phyloP scores from a whole-genome alignment of 2,888 invertebrate genomes.

The Luperina nickerlii region DNA sequence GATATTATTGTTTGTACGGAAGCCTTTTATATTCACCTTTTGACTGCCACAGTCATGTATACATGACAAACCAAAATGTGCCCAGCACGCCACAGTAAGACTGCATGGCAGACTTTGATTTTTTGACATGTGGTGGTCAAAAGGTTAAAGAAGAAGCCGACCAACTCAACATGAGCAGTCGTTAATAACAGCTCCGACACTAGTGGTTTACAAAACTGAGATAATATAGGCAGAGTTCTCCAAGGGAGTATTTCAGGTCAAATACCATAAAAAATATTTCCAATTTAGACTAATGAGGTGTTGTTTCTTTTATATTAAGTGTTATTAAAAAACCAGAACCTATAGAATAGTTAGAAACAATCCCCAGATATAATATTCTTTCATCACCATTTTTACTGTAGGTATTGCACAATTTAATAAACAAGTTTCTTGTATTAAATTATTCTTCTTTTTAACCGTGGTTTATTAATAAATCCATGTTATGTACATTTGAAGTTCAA shows the following conservation, averaged over 20 bases:
- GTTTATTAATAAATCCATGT: background rate
- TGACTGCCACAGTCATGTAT: too few relatives aligned
- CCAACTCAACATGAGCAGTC: too few relatives aligned
- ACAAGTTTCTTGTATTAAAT: background rate
- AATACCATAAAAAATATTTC: background rate
- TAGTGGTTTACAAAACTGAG: background rate
- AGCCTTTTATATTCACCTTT: too few relatives aligned
- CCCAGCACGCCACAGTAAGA: too few relatives aligned
- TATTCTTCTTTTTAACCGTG: background rate
- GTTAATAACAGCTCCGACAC: too few relatives aligned
- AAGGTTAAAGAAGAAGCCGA: too few relatives aligned
- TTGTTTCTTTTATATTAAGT: background rate
- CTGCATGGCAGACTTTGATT: too few relatives aligned
- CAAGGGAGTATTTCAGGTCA: background rate
- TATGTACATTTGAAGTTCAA: background rate
- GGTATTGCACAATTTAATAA: slow-evolving; percentile 1
- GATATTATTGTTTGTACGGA: too few relatives aligned
- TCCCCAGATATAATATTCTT: background rate
- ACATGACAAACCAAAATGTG: too few relatives aligned
- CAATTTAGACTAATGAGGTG: background rate
- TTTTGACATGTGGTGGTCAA: too few relatives aligned
- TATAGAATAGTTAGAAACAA: background rate
- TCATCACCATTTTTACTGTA: background rate
- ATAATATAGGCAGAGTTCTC: background rate
- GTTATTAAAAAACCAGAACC: background rate